A percentile compares a stretch with the other conserved stretches of the same genome.
phyloP scores from a whole-genome alignment of 2,797 vertebrate species.

The Periparus ater region DNA sequence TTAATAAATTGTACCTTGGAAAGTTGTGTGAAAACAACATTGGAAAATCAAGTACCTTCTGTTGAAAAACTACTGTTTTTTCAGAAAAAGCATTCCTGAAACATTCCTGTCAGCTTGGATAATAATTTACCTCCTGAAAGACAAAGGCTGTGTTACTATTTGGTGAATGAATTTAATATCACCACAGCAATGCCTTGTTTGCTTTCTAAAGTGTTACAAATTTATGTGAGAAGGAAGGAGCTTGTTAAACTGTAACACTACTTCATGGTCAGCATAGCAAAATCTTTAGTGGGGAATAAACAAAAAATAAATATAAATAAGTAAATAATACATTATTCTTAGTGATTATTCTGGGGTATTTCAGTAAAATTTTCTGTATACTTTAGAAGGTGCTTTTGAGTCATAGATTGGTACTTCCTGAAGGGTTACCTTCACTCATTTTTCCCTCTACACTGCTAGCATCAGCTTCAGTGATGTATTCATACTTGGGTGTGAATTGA shows the following conservation, averaged over 20 bases:
- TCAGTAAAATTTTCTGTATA: not conserved
- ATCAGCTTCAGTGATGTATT: not conserved
- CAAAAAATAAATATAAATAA: not conserved
- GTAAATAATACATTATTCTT: not conserved
- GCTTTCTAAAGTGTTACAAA: not conserved
- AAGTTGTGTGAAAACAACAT: not conserved
- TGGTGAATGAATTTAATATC: not conserved
- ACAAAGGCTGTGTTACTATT: not conserved
- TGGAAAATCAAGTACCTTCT: not conserved
- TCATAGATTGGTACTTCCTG: not conserved
- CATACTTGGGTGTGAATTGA: not conserved
- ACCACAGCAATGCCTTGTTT: not conserved
- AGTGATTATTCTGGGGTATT: not conserved
- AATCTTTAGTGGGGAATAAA: not conserved
- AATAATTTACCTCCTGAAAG: not conserved
- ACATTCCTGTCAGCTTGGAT: not conserved
- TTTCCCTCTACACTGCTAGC: rapidly evolving
- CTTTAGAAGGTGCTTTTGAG: not conserved
- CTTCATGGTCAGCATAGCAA: not conserved
- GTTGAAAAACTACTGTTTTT: not conserved
- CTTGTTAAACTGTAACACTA: not conserved
- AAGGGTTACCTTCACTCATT: not conserved
- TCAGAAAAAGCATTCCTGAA: not conserved
- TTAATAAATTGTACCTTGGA: not conserved
- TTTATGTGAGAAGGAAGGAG: not conserved